These are phyloP conservation scores for Leucoraja erinaceus DNA, from an alignment of 2,113 vertebrate genomes.

Conservation along the genomic window DNA sequence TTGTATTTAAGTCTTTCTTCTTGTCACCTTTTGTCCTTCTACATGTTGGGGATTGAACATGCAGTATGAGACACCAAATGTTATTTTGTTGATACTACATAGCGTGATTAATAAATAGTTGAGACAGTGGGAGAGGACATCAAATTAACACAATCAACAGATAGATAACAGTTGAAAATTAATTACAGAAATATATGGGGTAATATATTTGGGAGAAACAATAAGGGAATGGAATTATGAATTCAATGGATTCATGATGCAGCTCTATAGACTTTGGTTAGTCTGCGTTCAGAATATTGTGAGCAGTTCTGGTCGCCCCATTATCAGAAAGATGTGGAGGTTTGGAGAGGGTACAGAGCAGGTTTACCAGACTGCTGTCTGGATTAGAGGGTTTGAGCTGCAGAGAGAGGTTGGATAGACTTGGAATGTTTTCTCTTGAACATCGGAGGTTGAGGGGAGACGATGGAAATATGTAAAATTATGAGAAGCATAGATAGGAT, in stretches of 20 bases:
- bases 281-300: no score
- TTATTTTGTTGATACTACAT: background rate
- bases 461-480: no score
- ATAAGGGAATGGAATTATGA: background rate
- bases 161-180: background rate
- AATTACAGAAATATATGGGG: background rate
- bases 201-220: background rate
- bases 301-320: no score
- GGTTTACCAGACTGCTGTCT: background rate
- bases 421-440: no score
- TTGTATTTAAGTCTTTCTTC: background rate
- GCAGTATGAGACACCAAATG: background rate
- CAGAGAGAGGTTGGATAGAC: background rate
- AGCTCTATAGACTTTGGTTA: no score
- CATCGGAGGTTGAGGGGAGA: no score
- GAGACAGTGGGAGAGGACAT: background rate
- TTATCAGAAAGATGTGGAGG: no score
- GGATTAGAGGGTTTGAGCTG: background rate
- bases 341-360: background rate
- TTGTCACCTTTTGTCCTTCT: background rate
- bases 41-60: background rate
- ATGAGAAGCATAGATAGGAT: no score
- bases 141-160: background rate
- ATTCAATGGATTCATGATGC: background rate
- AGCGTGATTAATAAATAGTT: background rate